Conservation (phyloP, 2,797 vertebrate species). For the Passerculus sandwichensis region DNA sequence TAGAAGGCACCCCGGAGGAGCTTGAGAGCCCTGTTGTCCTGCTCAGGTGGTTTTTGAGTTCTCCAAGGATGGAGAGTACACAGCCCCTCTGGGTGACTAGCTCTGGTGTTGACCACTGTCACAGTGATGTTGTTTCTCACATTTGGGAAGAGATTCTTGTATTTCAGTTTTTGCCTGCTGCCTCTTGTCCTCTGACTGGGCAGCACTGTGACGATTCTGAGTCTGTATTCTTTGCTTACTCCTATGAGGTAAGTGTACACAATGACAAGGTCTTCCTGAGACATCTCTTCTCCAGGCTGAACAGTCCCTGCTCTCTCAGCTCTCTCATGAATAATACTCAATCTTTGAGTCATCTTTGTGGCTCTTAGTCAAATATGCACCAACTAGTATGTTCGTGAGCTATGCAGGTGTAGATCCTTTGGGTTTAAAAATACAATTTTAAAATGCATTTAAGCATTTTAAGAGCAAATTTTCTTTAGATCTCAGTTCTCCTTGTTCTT, state of each 20-base stretch:
- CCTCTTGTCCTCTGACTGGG: background rate
- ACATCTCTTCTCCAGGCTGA: background rate
- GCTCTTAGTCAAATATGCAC: background rate
- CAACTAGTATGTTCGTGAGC: background rate
- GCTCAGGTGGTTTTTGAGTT: background rate
- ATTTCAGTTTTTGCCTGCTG: background rate
- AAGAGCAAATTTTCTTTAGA: background rate
- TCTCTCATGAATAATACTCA: background rate
- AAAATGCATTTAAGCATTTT: background rate
- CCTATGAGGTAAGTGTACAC: background rate
- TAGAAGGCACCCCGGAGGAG: background rate
- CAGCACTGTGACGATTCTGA: background rate
- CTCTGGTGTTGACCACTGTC: background rate
- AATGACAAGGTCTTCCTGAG: background rate
- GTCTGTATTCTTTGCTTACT: background rate
- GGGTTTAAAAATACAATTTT: background rate
- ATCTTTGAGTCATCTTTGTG: background rate
- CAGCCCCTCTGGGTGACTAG: background rate
- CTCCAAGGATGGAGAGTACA: background rate
- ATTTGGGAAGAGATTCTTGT: background rate
- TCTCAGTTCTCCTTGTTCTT: background rate
- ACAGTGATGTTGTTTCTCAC: background rate
- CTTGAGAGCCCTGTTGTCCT: background rate
- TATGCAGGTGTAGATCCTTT: background rate
- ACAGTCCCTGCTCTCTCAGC: background rate